phyloP scores from a whole-genome alignment of 2,113 vertebrate species.

The Sialia sialis region DNA sequence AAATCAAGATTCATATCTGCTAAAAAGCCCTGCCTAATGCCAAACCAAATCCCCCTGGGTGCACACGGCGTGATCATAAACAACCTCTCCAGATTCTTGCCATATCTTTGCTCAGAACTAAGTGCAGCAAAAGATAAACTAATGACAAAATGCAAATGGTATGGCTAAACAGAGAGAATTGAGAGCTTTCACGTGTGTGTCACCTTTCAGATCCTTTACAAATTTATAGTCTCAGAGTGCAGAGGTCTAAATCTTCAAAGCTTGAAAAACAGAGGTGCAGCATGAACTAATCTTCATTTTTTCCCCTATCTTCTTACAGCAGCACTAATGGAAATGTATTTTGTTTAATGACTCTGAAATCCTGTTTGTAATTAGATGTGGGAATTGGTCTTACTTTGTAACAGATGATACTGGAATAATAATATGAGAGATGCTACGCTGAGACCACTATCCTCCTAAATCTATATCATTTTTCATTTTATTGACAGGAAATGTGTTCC shows the following conservation, averaged over 20 bases:
- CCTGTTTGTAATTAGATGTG: conserved; percentile 93
- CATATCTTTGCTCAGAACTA: conserved; percentile 35
- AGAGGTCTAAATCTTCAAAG: conserved; percentile 73
- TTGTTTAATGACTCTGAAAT: conserved; percentile 90
- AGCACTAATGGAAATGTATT: conserved; percentile 89
- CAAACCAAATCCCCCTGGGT: neutral
- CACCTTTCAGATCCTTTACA: conserved; percentile 61
- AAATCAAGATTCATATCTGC: neutral
- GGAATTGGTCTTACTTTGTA: conserved; percentile 89
- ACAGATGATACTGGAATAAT: conserved; percentile 93
- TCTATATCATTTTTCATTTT: conserved; percentile 85
- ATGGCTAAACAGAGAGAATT: neutral
- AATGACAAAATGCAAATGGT: conserved; percentile 44
- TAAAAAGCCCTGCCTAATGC: neutral
- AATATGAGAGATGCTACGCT: conserved; percentile 82
- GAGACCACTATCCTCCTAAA: conserved; percentile 77
- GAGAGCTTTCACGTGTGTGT: conserved; percentile 43
- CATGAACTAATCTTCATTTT: conserved; percentile 76
- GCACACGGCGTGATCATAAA: neutral
- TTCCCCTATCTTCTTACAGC: conserved; percentile 72
- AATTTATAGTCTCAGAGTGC: conserved; percentile 68
- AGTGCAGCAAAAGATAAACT: conserved; percentile 37
- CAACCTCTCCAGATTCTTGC: conserved; percentile 11
- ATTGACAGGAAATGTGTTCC: conserved; percentile 78
- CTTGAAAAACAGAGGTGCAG: conserved; percentile 64